These are phyloP conservation scores for Criorhina ranunculi DNA, from an alignment of 2,888 invertebrate genomes.

Conservation along the genomic window DNA sequence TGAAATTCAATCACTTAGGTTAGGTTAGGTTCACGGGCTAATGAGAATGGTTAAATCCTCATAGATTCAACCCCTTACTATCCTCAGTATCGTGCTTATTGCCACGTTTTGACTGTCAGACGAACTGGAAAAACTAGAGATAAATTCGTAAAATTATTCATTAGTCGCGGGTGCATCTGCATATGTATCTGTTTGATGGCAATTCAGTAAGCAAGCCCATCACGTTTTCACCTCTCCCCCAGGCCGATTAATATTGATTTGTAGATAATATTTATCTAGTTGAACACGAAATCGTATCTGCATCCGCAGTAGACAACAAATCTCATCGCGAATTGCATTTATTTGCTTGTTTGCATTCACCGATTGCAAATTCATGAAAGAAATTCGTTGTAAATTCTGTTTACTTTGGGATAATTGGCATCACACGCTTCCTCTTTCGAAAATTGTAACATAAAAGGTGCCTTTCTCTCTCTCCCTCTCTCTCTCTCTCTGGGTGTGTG, in stretches of 20 bases:
- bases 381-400: conserved; percentile 42
- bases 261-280: conserved; percentile 14
- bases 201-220: conserved; percentile 1
- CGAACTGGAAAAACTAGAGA: conserved; percentile 1
- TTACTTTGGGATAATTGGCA: conserved; percentile 46
- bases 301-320: not conserved
- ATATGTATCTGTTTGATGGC: too few species aligned
- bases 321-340: not conserved
- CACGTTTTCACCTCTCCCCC: not conserved
- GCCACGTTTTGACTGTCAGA: not conserved
- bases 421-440: not conserved
- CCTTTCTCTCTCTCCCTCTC: not conserved
- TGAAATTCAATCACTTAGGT: too few species aligned
- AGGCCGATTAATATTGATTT: conserved; percentile 17
- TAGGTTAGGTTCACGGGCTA: too few species aligned
- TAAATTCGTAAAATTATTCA: conserved; percentile 14
- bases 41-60: too few species aligned
- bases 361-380: conserved; percentile 50
- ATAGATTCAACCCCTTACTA: too few species aligned
- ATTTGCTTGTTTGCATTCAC: conserved; percentile 39
- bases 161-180: not conserved
- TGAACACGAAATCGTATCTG: not conserved
- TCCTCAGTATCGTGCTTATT: not conserved
- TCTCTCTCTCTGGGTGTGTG: too few species aligned
- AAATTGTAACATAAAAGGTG: conserved; percentile 16